Conservation (phyloP, 2,888 invertebrate genomes). For the Euphydryas editha region DNA sequence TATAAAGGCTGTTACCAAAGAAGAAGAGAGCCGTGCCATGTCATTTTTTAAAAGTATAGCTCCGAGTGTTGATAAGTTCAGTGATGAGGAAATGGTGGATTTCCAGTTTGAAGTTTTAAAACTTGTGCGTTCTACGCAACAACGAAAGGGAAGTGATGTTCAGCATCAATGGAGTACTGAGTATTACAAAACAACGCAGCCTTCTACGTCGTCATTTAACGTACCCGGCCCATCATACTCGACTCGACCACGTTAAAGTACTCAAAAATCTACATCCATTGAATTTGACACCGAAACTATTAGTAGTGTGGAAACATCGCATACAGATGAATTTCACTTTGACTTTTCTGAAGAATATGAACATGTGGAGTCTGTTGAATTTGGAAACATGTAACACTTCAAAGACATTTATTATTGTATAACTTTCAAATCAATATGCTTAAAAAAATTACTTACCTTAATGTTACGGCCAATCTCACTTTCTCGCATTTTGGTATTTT, state of each 20-base stretch:
- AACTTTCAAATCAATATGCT: background rate
- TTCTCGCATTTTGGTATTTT: conserved; percentile 1
- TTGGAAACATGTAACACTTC: conserved; percentile 1
- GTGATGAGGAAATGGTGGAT: conserved; percentile 1
- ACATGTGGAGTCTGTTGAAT: background rate
- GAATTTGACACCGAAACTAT: conserved; percentile 1
- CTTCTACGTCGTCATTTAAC: background rate
- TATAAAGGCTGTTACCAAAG: background rate
- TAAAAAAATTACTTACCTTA: conserved; percentile 1
- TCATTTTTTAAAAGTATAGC: conserved; percentile 1
- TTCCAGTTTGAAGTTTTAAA: conserved; percentile 1
- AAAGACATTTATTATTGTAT: background rate
- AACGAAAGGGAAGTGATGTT: background rate
- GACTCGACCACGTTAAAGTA: background rate
- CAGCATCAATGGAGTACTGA: background rate
- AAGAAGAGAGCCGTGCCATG: background rate
- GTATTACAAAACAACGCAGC: conserved; percentile 1
- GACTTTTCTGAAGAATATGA: background rate
- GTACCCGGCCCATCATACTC: background rate
- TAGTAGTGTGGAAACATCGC: background rate
- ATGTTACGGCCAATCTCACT: background rate
- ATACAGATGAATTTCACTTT: background rate
- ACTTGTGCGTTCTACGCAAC: background rate
- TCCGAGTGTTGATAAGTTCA: background rate
- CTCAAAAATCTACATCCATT: conserved; percentile 1